Conservation (phyloP, 2,113 vertebrate genomes). For the Eudyptes chrysolophus region DNA sequence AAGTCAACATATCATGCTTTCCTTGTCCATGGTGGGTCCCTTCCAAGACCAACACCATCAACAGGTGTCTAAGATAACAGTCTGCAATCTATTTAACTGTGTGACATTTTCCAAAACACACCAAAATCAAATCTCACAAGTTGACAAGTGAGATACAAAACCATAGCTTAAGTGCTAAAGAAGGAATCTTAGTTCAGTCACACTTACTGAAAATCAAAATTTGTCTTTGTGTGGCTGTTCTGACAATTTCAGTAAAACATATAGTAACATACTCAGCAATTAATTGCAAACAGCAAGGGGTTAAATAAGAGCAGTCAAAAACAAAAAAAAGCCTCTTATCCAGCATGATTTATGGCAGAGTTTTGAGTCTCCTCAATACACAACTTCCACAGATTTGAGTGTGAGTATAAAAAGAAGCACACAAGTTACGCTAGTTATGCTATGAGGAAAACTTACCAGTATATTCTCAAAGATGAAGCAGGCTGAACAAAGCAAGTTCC, state of each 20-base stretch:
- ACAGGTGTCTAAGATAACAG: not conserved
- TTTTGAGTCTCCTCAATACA: not conserved
- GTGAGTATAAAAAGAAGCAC: not conserved
- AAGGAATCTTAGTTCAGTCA: not conserved
- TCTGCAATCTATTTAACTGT: not conserved
- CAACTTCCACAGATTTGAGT: not conserved
- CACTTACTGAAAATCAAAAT: not conserved
- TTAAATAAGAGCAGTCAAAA: not conserved
- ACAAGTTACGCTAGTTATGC: not conserved
- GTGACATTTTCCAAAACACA: not conserved
- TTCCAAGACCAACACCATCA: not conserved
- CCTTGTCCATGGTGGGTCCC: not conserved
- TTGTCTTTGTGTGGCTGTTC: not conserved
- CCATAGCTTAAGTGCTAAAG: not conserved
- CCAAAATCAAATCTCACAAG: not conserved
- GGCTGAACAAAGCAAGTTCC: not conserved
- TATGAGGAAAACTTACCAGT: not conserved
- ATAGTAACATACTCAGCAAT: not conserved
- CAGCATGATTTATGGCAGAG: not conserved
- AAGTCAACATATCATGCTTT: not conserved
- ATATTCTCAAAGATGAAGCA: not conserved
- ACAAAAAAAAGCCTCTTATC: not conserved
- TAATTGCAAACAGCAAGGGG: not conserved
- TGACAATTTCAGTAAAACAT: not conserved
- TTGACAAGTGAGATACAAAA: not conserved